Conservation (phyloP, 2,888 invertebrate genomes). For the Heliconius sara region DNA sequence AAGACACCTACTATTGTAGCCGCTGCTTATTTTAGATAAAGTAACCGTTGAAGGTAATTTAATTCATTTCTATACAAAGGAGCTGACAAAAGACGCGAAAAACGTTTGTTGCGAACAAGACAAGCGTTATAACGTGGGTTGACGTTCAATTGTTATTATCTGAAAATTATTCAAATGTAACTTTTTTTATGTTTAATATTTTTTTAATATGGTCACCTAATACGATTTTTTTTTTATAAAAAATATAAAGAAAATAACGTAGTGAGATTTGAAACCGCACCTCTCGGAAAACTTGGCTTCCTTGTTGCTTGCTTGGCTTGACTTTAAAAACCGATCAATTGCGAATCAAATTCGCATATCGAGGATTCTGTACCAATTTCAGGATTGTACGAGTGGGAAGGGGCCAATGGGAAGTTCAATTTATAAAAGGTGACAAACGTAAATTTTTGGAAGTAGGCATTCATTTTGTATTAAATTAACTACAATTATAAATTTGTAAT, state of each 20-base stretch:
- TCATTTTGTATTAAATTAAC: no score
- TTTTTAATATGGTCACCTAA: neutral
- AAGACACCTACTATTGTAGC: slow-evolving; percentile 30
- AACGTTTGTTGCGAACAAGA: slow-evolving; percentile 20
- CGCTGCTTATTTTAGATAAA: slow-evolving; percentile 32
- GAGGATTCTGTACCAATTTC: no score
- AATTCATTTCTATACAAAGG: slow-evolving; percentile 21
- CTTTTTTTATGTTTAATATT: neutral
- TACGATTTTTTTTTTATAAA: neutral
- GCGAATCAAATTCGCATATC: no score
- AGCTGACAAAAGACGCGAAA: slow-evolving; percentile 21
- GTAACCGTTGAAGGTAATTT: slow-evolving; percentile 27
- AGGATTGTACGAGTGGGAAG: no score
- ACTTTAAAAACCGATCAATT: no score
- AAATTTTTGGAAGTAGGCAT: no score
- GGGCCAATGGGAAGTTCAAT: no score
- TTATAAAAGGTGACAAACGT: no score
- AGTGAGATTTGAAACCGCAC: neutral
- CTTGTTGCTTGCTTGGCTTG: no score
- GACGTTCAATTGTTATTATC: slow-evolving; percentile 15
- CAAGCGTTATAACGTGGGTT: slow-evolving; percentile 26
- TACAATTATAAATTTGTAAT: no score
- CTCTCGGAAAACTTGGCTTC: neutral
- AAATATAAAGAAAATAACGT: neutral
- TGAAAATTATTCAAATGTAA: neutral